phyloP scores from a whole-genome alignment of 2,888 invertebrate genomes.

The Dastarcus helophoroides region DNA sequence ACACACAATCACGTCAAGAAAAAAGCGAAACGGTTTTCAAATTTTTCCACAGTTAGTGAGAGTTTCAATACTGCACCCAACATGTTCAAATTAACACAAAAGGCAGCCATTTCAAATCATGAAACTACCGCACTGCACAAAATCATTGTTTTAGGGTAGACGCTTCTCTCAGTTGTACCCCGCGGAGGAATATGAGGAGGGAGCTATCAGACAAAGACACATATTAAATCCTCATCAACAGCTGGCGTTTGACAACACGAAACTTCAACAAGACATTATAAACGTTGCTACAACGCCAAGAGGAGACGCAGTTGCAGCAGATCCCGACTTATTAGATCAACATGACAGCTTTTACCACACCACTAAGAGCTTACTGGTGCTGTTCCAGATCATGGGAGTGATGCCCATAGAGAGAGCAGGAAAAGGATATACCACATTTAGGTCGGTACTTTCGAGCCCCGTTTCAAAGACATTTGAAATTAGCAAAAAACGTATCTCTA shows the following conservation, averaged over 20 bases:
- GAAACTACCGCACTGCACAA: no score
- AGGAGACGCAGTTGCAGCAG: conserved; percentile 24
- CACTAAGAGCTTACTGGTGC: conserved; percentile 55
- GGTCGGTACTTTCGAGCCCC: conserved; percentile 21
- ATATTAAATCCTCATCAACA: conserved; percentile 25
- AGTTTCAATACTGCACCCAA: no score
- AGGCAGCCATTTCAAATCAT: no score
- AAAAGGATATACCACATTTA: conserved; percentile 37
- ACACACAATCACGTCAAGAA: no score
- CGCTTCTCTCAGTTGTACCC: no score
- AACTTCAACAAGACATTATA: background rate
- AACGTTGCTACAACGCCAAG: no score
- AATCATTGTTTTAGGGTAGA: no score
- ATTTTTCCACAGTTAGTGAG: no score
- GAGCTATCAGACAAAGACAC: background rate
- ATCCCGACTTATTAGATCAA: conserved; percentile 46
- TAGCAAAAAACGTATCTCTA: no score
- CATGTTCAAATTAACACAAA: no score
- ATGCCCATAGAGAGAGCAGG: conserved; percentile 63
- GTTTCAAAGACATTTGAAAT: background rate
- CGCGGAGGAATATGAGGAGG: no score
- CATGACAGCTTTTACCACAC: conserved; percentile 61
- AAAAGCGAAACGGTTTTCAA: no score
- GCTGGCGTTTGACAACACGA: conserved; percentile 13
- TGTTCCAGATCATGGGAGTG: conserved; percentile 65